Evolutionary conservation across 2,113 vertebrate genomes (phyloP), one percentile per base, ranked within the genome.

Genomic region (Apteryx mantelli): DNA sequence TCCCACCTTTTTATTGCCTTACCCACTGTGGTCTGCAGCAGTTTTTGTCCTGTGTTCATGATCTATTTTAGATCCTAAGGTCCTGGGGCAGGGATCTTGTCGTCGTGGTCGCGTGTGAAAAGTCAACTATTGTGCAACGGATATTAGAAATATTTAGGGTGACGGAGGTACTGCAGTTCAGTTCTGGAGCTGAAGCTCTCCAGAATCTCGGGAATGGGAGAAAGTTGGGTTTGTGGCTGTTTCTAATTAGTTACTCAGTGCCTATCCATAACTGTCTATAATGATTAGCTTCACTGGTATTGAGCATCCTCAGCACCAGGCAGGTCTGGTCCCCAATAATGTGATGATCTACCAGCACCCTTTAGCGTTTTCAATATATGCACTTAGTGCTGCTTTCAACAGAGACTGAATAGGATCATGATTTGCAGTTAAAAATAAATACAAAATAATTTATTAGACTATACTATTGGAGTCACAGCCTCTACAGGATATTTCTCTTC

Each of bases 371-470:
- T 64, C 58, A 90, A 66, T 74, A 19, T 8, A 25, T 7, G 11
- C 40, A 25, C 30, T 64, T 30, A 79, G 34, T 15, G 16, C 28
- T 88, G 18, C 52, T 88, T 89, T 69, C 64, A 69, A 19, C 64
- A 77, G 73, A 78, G 83, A 65, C 82, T 25, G 48, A 76, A 52
- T 28, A 65, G 26, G 34, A 76, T 40, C 55, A 4, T 9, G 26
- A 53, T 84, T 94, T 94, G 40, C 40, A 81, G 53, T n/a, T 95
- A 61, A 81, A 42, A 94, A 76, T 78, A 90, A 95, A 82, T 48
- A 50, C 9, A 46, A 84, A 52, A 42, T 36, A 61, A 61, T 71
- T 81, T 82, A 71, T 79, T 88, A 76, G 53, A 92, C 40, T 42
- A 56, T 9, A 8, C 50, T 73, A 16, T 32, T 65, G 26, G 32